Base-by-base conservation (phyloP, 2,888 invertebrate genomes). In the Dryococelus australis region DNA sequence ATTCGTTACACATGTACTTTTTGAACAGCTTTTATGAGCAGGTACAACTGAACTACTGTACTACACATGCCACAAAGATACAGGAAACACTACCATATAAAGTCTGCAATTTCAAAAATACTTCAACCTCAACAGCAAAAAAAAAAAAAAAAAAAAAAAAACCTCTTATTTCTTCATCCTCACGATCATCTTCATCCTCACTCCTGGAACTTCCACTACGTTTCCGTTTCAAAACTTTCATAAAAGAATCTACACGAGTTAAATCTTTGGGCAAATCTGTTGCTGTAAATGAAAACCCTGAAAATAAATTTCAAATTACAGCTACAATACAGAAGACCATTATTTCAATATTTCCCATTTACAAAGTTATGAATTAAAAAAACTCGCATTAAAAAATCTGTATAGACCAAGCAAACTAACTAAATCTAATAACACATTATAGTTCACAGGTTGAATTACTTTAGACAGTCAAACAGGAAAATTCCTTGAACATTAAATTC, bases 201-300 rank as follows among this genome's bases (percentile, higher is more conserved):
- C 65, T n/a, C 8, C 65, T 65, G 0, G 65, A n/a, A 65, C 16
- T n/a, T 65, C n/a, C 65, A 20, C 65, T 65, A 65, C 65, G 65
- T 6, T 65, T 65, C 65, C 65, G 65, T 65, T 65, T 65, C 65
- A 65, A 65, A 20, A 65, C 65, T 65, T 65, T 51, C 20, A 20
- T 20, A 65, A 8, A 10, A 65, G 65, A 24, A n/a, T 24, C 65
- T 16, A 10, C 16, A 0, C 20, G n/a, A 65, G n/a, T 65, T 16
- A 65, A 65, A 65, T 65, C 65, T 65, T n/a, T 65, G n/a, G 65
- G 20, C n/a, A n/a, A 65, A 65, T 65, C 65, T 65, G 65, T 65
- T n/a, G 65, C 65, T 65, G 65, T 65, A 65, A 65, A 65, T 65
- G 65, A 24, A 65, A 65, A 65, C 65, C 65, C 65, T 65, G 65